These are phyloP conservation scores for Prosapia bicincta DNA, from an alignment of 2,888 invertebrate genomes.

Conservation along the genomic window DNA sequence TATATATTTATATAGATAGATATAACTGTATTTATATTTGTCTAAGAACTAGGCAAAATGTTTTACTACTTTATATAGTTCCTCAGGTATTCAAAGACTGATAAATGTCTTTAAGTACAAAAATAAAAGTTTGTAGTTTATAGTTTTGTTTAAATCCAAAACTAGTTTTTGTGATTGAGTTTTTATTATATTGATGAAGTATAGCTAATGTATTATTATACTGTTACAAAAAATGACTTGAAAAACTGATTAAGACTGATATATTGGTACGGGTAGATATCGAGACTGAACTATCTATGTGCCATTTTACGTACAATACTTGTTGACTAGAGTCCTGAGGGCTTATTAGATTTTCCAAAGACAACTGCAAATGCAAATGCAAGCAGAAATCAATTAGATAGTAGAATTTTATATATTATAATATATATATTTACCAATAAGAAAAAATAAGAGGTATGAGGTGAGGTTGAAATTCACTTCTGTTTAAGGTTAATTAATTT, in stretches of 20 bases:
- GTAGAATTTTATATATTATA: background rate
- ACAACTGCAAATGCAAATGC: background rate
- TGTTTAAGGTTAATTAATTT: too few species aligned
- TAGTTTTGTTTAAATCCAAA: constrained; percentile 20
- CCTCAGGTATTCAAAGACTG: constrained; percentile 21
- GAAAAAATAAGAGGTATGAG: background rate
- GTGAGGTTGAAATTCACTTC: background rate
- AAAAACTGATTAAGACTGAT: background rate
- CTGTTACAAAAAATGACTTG: background rate
- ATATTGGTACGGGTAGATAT: background rate
- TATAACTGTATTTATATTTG: constrained; percentile 24
- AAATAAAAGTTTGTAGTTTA: constrained; percentile 6
- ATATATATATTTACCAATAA: background rate
- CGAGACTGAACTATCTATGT: background rate
- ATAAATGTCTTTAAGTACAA: constrained; percentile 23
- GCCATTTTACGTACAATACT: background rate
- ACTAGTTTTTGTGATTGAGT: constrained; percentile 7
- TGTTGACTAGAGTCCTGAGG: background rate
- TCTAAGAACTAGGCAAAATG: constrained; percentile 20
- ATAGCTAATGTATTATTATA: background rate
- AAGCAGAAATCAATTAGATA: background rate
- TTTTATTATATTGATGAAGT: background rate
- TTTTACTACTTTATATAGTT: constrained; percentile 25
- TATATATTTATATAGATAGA: too few species aligned
- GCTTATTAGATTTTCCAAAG: background rate